Evolutionary conservation across 2,113 vertebrate species (phyloP), one percentile per base, ranked within the genome.

Genomic region (Chitala chitala): DNA sequence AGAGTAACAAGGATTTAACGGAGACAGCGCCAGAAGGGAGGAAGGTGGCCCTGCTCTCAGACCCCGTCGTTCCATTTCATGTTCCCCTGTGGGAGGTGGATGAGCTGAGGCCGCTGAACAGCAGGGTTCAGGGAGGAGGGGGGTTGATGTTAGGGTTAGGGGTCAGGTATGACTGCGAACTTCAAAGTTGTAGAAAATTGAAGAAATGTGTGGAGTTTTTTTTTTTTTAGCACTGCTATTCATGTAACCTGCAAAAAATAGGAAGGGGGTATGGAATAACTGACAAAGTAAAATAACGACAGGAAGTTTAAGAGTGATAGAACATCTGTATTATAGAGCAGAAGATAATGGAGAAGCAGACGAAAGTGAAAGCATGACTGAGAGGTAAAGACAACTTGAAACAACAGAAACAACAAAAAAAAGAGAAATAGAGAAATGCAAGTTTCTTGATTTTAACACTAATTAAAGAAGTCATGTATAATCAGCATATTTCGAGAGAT

Each of bases 171-270:
- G 53, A n/a, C 33, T 42, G 46, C 12, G 15, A 59, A 61, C 38
- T 59, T 48, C 17, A 54, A 71, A 54, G 38, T 15, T 24, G 51
- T 24, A 22, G 20, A 71, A 40, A n/a, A n/a, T n/a, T 51, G 64
- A 24, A 55, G 53, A 55, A 55, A 22, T 55, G 3, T 6, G 53
- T 6, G 15, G 8, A 26, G 9, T 46, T 69, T 46, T 69, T 12
- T 8, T 7, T 51, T 51, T 13, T 15, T 59, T 12, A 24, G 51
- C n/a, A 46, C 24, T n/a, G 55, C 55, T 78, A 77, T 74, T 70
- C 70, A 24, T 71, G 59, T 22, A 56, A 83, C 79, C 79, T 84
- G 83, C 75, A 84, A 81, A 82, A 75, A 81, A 80, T 76, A 76
- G 78, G 63, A 54, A 72, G 78, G 61, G 71, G 77, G 71, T 63